Base-by-base conservation (phyloP, 2,113 vertebrate genomes). In the Alaudala cheleensis region DNA sequence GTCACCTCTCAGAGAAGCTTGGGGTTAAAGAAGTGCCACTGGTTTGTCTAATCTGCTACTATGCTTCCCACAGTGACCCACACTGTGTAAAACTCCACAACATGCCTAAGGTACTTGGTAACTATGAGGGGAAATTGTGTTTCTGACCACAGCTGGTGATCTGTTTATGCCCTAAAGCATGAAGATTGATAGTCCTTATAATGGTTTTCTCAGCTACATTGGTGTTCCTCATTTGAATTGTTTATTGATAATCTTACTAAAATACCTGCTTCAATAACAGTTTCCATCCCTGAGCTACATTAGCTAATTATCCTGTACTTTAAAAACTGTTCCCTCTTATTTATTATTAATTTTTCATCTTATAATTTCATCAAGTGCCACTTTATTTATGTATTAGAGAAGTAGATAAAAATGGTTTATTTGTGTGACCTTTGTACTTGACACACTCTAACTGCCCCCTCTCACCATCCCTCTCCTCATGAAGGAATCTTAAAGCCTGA, bases 61-160 rank as follows among this genome's bases (percentile, higher is more conserved):
- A 87, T 17, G 39, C 86, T 96, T 97, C 91, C 93, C 95, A 86
- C 93, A 97, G 91, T 83, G 92, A 82, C 92, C 86, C 72, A 78
- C 5, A 3, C 70, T 69, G 71, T 83, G 95, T 42, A 73, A 85
- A 89, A 84, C 64, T 89, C 95, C 77, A 88, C 89, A 45, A 96
- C n/a, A 40, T 60, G 93, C 92, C 91, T 97, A 96, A 96, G 83
- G 79, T 91, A 91, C 95, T 95, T 73, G 73, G 85, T 91, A 91
- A 94, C 79, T 93, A 95, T 78, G 79, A 91, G 96, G 54, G 60
- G 76, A 94, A 94, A 96, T 44, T 86, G 56, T 47, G 8, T 96
- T 91, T 96, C 94, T 96, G 90, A 97, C 94, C 97, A 88, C 97
- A 98, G 97, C 91, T 98, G 96, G 95, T 97, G 91, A 96, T 97